Base-by-base conservation (phyloP, 2,888 invertebrate species). In the Cantharis nigra region DNA sequence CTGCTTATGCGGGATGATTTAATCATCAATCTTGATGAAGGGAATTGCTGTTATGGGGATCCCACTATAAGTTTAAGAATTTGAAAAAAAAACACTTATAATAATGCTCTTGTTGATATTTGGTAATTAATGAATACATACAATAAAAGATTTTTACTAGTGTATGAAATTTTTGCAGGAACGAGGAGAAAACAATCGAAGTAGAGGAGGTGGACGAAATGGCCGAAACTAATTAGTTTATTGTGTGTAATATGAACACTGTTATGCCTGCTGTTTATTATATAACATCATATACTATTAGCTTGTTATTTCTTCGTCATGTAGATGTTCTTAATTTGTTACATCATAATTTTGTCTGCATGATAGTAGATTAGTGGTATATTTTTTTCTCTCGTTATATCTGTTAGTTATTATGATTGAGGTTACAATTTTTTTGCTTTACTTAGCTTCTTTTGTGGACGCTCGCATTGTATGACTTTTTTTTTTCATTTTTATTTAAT, bases 251-350 rank as follows among this genome's bases (percentile, higher is more conserved):
- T 76, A 78, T 65, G 65, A 75, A 83, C 83, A 84, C 85, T 85
- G 83, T 85, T 84, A 85, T 84, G 85, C 86, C 86, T 84, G 85
- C 85, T 85, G 84, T 85, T 85, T 85, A 85, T 73, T 72, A 75
- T 74, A 77, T 74, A 72, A 74, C 74, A 33, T 75, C 74, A 75
- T 75, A 75, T 76, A 79, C 71, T 79, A 75, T 67, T 84, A 84
- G 86, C 86, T 86, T 87, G 85, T 85, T 85, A 85, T 82, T 83
- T 83, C 82, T n/a, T 49, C 49, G 83, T 84, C 77, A 77, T 77
- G 62, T 77, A 79, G 76, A 78, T 75, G 80, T 84, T 83, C 80
- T 74, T 83, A 81, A 84, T 83, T 84, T 82, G 82, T 83, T 83
- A 79, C 76, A 83, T 80, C 80, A 77, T 82, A 82, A 71, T 82